These are phyloP conservation scores for Saccostrea cuccullata DNA, from an alignment of 1,140 invertebrate species.

Conservation along the genomic window DNA sequence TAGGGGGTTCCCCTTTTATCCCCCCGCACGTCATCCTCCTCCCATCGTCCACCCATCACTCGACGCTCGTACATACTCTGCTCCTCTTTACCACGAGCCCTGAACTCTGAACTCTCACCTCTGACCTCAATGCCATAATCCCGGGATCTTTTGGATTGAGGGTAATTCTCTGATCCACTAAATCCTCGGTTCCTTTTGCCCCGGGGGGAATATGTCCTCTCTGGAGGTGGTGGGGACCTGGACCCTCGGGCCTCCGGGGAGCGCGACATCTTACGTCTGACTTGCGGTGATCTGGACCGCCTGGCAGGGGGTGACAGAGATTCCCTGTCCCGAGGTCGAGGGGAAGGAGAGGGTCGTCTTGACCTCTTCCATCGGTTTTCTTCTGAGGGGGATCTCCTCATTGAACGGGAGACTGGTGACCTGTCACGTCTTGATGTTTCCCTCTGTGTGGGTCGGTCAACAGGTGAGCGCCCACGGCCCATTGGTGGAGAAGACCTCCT, in stretches of 20 bases:
- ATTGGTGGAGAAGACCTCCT: neutral
- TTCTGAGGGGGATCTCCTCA: neutral
- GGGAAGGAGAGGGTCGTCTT: neutral
- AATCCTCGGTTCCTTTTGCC: neutral
- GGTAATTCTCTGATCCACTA: constrained; percentile 4
- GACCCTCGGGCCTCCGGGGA: neutral
- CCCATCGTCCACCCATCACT: constrained; percentile 20
- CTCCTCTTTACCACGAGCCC: constrained; percentile 7
- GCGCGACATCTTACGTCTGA: neutral
- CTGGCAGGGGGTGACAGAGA: neutral
- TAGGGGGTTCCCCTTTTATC: neutral
- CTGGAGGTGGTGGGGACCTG: neutral
- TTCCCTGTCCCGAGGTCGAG: neutral
- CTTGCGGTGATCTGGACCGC: neutral
- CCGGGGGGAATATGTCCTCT: neutral
- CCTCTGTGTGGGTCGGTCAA: neutral
- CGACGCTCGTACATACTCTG: neutral
- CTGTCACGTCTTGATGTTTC: neutral
- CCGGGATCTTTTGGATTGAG: neutral
- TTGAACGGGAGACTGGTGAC: neutral
- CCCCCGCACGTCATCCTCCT: neutral
- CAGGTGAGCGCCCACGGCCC: neutral
- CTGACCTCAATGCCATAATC: neutral
- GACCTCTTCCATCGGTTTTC: constrained; percentile 10
- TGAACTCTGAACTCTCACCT: neutral